Percentiles rank a stretch among this genome's conserved stretches.
phyloP scores from a whole-genome alignment of 2,113 vertebrate species.

The Menura novaehollandiae region DNA sequence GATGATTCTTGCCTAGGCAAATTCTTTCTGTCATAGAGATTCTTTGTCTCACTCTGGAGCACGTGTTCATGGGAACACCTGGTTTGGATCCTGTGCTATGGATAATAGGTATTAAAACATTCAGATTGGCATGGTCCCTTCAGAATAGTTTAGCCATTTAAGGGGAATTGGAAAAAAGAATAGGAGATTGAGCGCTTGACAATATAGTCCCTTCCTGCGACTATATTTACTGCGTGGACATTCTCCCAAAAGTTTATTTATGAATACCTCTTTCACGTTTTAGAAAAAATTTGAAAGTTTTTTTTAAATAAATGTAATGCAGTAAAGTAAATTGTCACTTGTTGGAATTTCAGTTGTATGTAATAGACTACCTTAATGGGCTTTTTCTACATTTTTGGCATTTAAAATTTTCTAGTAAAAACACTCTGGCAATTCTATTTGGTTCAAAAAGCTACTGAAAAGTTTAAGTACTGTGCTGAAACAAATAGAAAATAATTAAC shows the following conservation, averaged over 20 bases:
- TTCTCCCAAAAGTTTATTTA: not conserved
- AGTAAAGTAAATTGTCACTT: not conserved
- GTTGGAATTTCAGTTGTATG: not conserved
- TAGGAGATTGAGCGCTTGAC: not conserved
- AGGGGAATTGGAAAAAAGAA: not conserved
- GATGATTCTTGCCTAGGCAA: not conserved
- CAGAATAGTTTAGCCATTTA: not conserved
- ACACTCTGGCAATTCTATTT: not conserved
- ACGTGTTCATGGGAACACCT: not conserved
- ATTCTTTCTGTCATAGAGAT: not conserved
- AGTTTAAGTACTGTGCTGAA: not conserved
- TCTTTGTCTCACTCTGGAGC: not conserved
- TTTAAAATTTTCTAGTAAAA: not conserved
- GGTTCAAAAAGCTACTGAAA: not conserved
- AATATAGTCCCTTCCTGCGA: not conserved
- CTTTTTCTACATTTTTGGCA: not conserved
- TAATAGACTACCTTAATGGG: not conserved
- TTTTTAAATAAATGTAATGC: not conserved
- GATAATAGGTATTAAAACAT: not conserved
- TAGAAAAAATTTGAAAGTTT: not conserved
- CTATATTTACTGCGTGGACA: not conserved
- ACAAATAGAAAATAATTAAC: not conserved
- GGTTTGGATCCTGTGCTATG: not conserved
- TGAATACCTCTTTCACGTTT: not conserved
- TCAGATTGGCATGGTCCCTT: fast-evolving